phyloP scores from a whole-genome alignment of 2,113 vertebrate species.

The Phycodurus eques region DNA sequence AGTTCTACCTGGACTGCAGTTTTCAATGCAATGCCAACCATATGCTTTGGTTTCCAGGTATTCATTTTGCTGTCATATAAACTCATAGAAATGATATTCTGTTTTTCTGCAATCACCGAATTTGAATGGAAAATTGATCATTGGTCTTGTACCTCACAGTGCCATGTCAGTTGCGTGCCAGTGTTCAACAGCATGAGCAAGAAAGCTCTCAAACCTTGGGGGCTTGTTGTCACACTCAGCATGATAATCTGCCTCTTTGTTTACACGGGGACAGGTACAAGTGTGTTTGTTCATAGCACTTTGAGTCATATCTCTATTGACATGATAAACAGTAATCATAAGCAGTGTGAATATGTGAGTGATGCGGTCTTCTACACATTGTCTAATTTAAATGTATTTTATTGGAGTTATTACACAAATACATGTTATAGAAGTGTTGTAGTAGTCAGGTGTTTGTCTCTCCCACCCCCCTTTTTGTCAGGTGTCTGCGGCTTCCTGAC shows the following conservation, averaged over 20 bases:
- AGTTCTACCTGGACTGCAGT: slow-evolving; percentile 87
- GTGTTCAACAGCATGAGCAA: slow-evolving; percentile 94
- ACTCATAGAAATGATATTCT: neutral
- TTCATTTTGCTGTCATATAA: slow-evolving; percentile 18
- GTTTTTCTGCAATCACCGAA: neutral
- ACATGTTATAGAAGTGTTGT: neutral
- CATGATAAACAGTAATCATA: neutral
- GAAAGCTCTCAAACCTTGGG: slow-evolving; percentile 84
- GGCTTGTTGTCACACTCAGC: slow-evolving; percentile 83
- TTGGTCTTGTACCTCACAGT: slow-evolving; percentile 70
- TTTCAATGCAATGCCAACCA: slow-evolving; percentile 92
- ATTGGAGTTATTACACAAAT: neutral
- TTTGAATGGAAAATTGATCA: neutral
- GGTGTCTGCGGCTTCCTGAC: slow-evolving; percentile 94
- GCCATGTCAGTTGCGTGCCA: slow-evolving; percentile 92
- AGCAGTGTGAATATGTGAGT: neutral
- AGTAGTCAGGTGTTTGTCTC: neutral
- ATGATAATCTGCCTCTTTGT: slow-evolving; percentile 94
- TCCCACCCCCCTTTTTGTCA: slow-evolving; percentile 42
- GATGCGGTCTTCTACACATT: neutral
- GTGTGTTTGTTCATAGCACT: neutral
- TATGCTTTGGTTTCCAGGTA: slow-evolving; percentile 96
- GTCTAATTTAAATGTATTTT: neutral
- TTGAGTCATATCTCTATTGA: neutral
- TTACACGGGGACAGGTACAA: slow-evolving; percentile 89